Percentiles rank a stretch among this genome's conserved stretches.
Conservation (phyloP, 2,888 invertebrate species). For the Pandemis heparana region DNA sequence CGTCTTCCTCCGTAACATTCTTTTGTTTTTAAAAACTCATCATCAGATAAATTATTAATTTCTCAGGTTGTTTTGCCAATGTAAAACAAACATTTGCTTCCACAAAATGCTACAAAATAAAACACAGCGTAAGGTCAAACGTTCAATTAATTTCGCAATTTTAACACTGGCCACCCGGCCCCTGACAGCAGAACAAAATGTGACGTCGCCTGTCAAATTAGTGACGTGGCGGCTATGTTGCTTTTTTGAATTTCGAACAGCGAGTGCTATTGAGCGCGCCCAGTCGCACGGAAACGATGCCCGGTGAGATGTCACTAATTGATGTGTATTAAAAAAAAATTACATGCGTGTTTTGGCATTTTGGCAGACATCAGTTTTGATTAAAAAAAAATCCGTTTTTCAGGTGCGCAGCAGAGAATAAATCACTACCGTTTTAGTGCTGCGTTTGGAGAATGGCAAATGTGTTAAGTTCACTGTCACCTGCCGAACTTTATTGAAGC, state of each 20-base stretch:
- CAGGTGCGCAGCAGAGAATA: too few species aligned
- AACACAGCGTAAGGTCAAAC: constrained; percentile 42
- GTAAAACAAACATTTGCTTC: not conserved
- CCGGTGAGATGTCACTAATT: constrained; percentile 38
- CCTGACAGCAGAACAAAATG: constrained; percentile 70
- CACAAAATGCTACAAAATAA: constrained; percentile 7
- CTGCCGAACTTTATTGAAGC: too few species aligned
- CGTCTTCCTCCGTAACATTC: too few species aligned
- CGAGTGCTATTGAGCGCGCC: constrained; percentile 72
- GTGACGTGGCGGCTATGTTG: constrained; percentile 76
- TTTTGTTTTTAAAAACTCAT: too few species aligned
- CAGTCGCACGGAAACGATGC: constrained; percentile 60
- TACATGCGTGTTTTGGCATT: constrained; percentile 22
- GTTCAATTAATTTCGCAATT: constrained; percentile 64
- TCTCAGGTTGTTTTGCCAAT: not conserved
- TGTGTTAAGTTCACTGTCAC: too few species aligned
- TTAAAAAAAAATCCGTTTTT: too few species aligned
- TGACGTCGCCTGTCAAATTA: constrained; percentile 82
- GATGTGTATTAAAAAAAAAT: constrained; percentile 34
- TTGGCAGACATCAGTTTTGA: constrained; percentile 1
- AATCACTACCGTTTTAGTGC: too few species aligned
- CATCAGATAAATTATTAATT: too few species aligned
- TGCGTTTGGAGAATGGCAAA: not conserved
- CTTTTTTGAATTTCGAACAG: constrained; percentile 78
- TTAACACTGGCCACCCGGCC: constrained; percentile 51